These are phyloP conservation scores for Pelosia muscerda DNA, from an alignment of 2,888 invertebrate species.

Conservation along the genomic window DNA sequence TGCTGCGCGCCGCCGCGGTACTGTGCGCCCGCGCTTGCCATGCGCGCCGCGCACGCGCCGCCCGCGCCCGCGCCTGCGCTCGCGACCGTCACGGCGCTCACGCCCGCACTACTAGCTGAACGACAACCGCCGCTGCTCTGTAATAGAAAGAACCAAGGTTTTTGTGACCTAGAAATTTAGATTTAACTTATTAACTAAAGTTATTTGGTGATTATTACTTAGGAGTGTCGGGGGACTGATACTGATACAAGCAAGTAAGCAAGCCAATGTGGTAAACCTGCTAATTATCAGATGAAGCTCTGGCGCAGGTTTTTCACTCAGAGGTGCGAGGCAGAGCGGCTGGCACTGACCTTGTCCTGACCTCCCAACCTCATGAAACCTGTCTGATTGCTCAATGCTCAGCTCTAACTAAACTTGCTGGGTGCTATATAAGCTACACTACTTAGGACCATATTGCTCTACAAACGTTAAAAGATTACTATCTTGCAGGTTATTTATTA, in stretches of 20 bases:
- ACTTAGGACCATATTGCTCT: background rate
- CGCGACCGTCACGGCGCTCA: constrained; percentile 85
- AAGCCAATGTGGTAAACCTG: too few relatives aligned
- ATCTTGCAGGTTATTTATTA: background rate
- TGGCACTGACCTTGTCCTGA: too few relatives aligned
- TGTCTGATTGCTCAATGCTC: too few relatives aligned
- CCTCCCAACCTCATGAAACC: too few relatives aligned
- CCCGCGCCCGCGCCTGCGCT: constrained; percentile 82
- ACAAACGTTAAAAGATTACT: background rate
- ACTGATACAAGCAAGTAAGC: too few relatives aligned
- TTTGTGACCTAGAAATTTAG: background rate
- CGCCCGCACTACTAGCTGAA: constrained; percentile 74
- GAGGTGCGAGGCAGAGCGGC: too few relatives aligned
- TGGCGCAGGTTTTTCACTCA: too few relatives aligned
- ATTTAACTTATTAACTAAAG: background rate
- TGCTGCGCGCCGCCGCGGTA: constrained; percentile 84
- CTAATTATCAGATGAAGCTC: background rate
- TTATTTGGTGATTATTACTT: too few relatives aligned
- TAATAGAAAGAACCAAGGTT: constrained; percentile 47
- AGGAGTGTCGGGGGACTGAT: too few relatives aligned
- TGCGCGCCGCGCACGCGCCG: constrained; percentile 85
- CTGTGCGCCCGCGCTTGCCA: constrained; percentile 85
- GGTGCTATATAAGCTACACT: background rate
- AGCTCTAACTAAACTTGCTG: background rate
- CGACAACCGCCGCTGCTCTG: constrained; percentile 83